Evolutionary conservation across 1,140 invertebrate species (phyloP).

Genomic region (Psix sp.): DNA sequence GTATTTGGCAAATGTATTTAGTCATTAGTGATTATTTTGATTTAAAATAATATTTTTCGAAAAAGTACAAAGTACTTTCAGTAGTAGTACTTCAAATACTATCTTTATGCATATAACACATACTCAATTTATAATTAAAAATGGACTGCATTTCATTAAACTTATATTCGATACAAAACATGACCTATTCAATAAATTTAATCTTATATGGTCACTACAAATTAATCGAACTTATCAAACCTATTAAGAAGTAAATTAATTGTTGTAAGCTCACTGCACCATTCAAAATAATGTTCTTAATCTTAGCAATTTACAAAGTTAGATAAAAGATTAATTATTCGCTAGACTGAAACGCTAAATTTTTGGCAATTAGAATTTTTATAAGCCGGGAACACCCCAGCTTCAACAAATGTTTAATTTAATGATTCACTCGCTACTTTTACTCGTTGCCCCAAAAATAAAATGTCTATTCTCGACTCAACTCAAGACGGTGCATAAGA

Average conservation of each 20-base stretch:
- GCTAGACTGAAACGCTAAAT: conserved; percentile 9
- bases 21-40: too few species aligned
- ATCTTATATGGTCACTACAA: too few species aligned
- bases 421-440: conserved; percentile 55
- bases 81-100: too few species aligned
- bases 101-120: too few species aligned
- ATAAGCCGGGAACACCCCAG: conserved; percentile 24
- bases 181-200: too few species aligned
- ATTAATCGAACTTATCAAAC: background rate
- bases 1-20: too few species aligned
- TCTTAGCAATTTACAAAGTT: conserved; percentile 3
- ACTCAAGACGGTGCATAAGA: conserved; percentile 45
- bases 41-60: too few species aligned
- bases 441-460: conserved; percentile 53
- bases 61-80: too few species aligned
- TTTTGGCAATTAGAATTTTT: conserved; percentile 20
- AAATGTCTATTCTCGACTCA: conserved; percentile 50
- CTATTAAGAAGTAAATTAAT: background rate
- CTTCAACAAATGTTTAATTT: conserved; percentile 41
- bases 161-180: too few species aligned
- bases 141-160: too few species aligned
- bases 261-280: conserved; percentile 6
- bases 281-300: conserved; percentile 2
- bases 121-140: too few species aligned
- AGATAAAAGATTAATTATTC: background rate